These are phyloP conservation scores for Sternotherus odoratus DNA, from an alignment of 2,797 vertebrate genomes.

Conservation along the genomic window DNA sequence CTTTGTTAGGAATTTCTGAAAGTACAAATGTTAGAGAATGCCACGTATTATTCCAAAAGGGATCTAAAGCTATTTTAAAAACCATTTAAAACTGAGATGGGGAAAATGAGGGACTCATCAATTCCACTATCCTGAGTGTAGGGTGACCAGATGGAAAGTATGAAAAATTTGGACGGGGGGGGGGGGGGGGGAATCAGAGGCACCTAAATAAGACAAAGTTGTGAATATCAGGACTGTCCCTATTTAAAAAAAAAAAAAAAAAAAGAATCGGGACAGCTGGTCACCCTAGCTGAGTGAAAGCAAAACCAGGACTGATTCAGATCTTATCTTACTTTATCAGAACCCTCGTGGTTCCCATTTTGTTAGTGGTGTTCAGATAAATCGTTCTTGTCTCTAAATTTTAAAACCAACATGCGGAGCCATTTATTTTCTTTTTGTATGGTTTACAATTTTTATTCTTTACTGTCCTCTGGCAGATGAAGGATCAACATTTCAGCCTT, in stretches of 20 bases:
- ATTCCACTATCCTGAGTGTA: neutral
- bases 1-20: neutral
- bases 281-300: neutral
- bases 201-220: no score
- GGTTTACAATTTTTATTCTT: neutral
- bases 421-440: neutral
- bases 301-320: neutral
- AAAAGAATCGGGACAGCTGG: no score
- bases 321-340: slow-evolving; percentile 2
- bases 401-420: neutral
- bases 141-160: no score
- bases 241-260: no score
- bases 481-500: slow-evolving; percentile 22
- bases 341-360: neutral
- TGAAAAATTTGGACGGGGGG: no score
- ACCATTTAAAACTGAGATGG: neutral
- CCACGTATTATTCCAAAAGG: neutral
- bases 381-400: neutral
- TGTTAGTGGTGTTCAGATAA: neutral
- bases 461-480: neutral
- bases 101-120: neutral
- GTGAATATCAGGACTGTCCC: no score
- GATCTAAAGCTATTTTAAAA: neutral
- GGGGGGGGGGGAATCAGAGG: no score
- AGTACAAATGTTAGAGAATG: neutral